Base-by-base conservation (phyloP, 2,113 vertebrate genomes). In the Aplodontia rufa region DNA sequence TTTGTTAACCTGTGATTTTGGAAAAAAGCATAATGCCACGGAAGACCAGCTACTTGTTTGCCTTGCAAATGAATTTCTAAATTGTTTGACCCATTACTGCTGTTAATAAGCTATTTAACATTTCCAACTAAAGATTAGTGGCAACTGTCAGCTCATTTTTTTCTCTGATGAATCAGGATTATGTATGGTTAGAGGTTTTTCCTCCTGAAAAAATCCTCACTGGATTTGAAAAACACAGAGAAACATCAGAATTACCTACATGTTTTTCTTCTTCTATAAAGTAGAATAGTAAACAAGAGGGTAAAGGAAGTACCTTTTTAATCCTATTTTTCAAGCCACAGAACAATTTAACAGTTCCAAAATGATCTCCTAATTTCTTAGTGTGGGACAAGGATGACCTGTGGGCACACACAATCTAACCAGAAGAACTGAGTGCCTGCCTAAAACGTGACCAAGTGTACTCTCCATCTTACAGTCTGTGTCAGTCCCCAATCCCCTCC, bases 91-190 rank as follows among this genome's bases (percentile, higher is more conserved):
- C 47, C 6, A 30, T 60, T 84, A 13, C 20, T 75, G 1, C 13
- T 83, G 1, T 26, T 83, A 92, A 47, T 94, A 78, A 94, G 8
- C 45, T 93, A 78, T 78, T 87, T 87, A 94, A 79, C 8, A 91
- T 91, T 89, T 87, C 5, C 4, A 53, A 4, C 6, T 76, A 24
- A 68, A 60, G 30, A 82, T 71, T 69, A 82, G 53, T 79, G 42
- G 17, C 37, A 86, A 92, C 10, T 91, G 49, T 19, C 37, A 85
- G 28, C 7, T 88, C 24, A 40, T 80, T 88, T 85, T 85, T 69
- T 66, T 60, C 37, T 26, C n/a, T 74, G 28, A 49, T 85, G 17
- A 92, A 78, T 53, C 14, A 53, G 17, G 85, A 84, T 62, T 94
- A 60, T 53, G n/a, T 58, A 51, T 53, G 8, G 35, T 47, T 71